These are phyloP conservation scores for Brachypterus glaber DNA, from an alignment of 2,888 invertebrate genomes.

Conservation along the genomic window DNA sequence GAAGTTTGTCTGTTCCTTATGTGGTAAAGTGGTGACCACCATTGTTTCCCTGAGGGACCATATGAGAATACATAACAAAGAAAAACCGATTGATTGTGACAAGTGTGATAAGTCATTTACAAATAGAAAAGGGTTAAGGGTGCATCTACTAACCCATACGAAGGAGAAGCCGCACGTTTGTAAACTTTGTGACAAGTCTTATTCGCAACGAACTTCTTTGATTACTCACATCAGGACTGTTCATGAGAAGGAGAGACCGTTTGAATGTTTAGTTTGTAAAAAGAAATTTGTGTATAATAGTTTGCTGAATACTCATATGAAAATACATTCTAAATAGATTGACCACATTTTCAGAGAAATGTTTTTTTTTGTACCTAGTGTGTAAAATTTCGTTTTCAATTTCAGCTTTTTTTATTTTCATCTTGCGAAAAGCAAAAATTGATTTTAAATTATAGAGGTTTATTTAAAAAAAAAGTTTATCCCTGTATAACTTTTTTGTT, in stretches of 20 bases:
- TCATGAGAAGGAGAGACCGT: neutral
- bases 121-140: conserved; percentile 37
- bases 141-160: conserved; percentile 45
- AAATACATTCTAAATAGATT: neutral
- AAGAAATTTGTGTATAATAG: neutral
- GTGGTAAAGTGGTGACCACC: conserved; percentile 14
- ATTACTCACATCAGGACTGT: neutral
- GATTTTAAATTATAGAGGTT: too few species aligned
- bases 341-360: too few species aligned
- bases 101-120: conserved; percentile 25
- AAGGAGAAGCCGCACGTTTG: conserved; percentile 45
- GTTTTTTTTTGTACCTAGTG: too few species aligned
- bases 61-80: conserved; percentile 15
- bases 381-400: too few species aligned
- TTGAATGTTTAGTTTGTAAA: neutral
- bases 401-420: too few species aligned
- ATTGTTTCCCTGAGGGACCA: conserved; percentile 10
- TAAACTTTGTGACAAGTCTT: conserved; percentile 27
- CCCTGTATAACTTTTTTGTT: too few species aligned
- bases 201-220: neutral
- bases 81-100: neutral
- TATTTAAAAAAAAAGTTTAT: too few species aligned
- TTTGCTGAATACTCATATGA: neutral
- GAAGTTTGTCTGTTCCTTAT: conserved; percentile 12
- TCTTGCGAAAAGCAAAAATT: too few species aligned